Conservation (phyloP, 2,888 invertebrate species). For the Pachycephus smyrnensis region DNA sequence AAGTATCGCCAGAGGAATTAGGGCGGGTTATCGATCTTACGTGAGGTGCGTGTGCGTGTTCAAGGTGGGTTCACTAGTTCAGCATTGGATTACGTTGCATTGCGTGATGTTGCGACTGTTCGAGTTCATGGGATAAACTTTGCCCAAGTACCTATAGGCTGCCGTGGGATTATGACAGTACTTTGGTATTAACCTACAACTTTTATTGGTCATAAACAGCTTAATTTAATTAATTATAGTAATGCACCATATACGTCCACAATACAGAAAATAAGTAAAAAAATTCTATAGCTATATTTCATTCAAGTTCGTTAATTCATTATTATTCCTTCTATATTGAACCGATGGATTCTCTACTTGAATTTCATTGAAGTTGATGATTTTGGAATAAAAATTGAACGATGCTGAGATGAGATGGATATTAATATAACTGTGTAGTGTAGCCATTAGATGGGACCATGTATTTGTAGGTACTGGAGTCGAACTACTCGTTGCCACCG, state of each 20-base stretch:
- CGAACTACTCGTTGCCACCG: conserved; percentile 3
- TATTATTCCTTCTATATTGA: neutral
- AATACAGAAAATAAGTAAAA: neutral
- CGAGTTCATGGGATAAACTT: neutral
- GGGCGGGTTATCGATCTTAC: neutral
- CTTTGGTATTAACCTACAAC: neutral
- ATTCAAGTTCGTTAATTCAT: neutral
- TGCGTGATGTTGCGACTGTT: neutral
- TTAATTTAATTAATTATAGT: neutral
- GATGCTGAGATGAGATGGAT: neutral
- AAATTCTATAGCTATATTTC: neutral
- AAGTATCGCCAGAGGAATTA: neutral
- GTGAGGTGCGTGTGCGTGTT: neutral
- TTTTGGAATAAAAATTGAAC: neutral
- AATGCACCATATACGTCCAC: neutral
- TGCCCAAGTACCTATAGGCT: neutral
- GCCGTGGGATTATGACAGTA: neutral
- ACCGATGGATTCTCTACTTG: neutral
- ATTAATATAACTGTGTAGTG: neutral
- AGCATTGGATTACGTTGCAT: neutral
- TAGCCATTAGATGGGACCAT: neutral
- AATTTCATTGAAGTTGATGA: neutral
- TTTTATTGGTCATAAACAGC: neutral
- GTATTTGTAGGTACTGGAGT: neutral
- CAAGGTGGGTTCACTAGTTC: neutral